phyloP scores from a whole-genome alignment of 1,140 invertebrate species.

The Pseudobourletiella spinata region DNA sequence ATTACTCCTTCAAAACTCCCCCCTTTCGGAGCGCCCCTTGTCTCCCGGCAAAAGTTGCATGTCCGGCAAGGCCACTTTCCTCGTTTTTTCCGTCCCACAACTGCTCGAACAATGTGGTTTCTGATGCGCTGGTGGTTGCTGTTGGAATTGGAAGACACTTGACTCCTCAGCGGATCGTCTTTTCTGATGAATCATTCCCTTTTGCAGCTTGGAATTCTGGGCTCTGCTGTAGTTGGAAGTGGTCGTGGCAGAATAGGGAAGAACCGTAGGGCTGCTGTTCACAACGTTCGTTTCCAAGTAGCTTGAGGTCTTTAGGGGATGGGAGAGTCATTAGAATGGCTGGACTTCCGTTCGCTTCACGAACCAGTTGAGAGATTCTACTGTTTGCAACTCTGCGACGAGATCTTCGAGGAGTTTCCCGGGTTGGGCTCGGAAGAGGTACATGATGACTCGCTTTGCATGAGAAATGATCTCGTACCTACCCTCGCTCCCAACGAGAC shows the following conservation, averaged over 20 bases:
- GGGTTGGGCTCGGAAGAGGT: slow-evolving; percentile 77
- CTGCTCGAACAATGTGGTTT: slow-evolving; percentile 28
- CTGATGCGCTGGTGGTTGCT: slow-evolving; percentile 12
- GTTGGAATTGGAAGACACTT: slow-evolving; percentile 33
- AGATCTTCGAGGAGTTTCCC: slow-evolving; percentile 90
- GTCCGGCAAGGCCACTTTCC: slow-evolving; percentile 52
- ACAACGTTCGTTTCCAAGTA: slow-evolving; percentile 56
- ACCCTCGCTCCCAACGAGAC: too few species aligned
- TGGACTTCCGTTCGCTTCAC: slow-evolving; percentile 95
- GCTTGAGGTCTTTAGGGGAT: slow-evolving; percentile 70
- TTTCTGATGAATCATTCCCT: slow-evolving; percentile 93
- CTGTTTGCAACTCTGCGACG: slow-evolving; percentile 91
- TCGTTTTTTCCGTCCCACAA: slow-evolving; percentile 50
- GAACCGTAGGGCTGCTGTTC: slow-evolving; percentile 6
- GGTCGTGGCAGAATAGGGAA: background rate
- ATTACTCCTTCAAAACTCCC: background rate
- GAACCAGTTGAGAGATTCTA: slow-evolving; percentile 87
- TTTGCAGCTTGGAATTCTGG: slow-evolving; percentile 53
- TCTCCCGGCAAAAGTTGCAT: slow-evolving; percentile 27
- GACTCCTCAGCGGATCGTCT: slow-evolving; percentile 83
- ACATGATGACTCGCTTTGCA: slow-evolving; percentile 88
- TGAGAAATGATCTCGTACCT: slow-evolving; percentile 80
- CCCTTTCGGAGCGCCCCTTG: background rate
- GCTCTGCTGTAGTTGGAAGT: background rate
- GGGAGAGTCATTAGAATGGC: slow-evolving; percentile 89